Conservation (phyloP, 1,140 invertebrate genomes). For the Lucilia cuprina region DNA sequence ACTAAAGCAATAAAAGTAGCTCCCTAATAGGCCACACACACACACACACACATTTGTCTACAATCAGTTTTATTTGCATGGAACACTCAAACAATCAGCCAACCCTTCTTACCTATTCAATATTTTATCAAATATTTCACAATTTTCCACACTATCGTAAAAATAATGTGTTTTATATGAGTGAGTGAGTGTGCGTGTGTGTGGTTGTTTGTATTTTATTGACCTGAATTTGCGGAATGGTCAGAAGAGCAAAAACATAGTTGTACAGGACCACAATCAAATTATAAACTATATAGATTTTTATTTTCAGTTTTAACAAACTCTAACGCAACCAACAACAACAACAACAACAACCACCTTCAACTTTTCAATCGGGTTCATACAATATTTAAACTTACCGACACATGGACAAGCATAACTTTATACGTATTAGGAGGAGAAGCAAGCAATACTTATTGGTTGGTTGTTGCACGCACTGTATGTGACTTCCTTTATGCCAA, state of each 20-base stretch:
- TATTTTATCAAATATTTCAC: neutral
- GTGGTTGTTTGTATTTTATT: neutral
- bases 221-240: neutral
- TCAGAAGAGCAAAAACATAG: neutral
- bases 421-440: too few relatives aligned
- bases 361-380: neutral
- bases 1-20: neutral
- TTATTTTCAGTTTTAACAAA: neutral
- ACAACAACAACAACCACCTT: neutral
- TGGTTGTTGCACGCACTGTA: too few relatives aligned
- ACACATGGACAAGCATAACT: too few relatives aligned
- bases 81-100: neutral
- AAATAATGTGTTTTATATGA: neutral
- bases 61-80: neutral
- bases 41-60: neutral
- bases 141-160: neutral
- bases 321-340: neutral
- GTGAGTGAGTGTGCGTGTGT: too few relatives aligned
- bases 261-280: neutral
- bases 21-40: neutral
- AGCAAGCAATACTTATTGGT: too few relatives aligned
- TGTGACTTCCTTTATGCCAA: neutral
- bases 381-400: too few relatives aligned
- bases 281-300: neutral
- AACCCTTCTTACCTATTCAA: neutral